These are phyloP conservation scores for Xanthorhoe spadicearia DNA, from an alignment of 2,888 invertebrate species.

Conservation along the genomic window DNA sequence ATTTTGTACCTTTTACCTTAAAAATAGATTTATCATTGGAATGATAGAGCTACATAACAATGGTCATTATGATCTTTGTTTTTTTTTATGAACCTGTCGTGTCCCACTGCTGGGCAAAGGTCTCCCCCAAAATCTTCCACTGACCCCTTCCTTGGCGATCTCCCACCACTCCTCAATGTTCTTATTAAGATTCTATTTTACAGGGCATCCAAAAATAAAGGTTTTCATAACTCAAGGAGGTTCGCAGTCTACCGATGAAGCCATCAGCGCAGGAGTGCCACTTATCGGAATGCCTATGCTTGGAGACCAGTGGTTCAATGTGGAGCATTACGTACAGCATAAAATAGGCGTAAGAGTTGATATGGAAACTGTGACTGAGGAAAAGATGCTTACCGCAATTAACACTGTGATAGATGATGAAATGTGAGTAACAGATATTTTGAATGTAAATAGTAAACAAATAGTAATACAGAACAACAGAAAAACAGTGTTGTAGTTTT, in stretches of 20 bases:
- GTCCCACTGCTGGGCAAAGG: too few species aligned
- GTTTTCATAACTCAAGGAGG: constrained; percentile 70
- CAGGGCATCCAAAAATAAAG: constrained; percentile 67
- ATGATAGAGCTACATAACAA: too few species aligned
- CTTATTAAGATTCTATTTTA: constrained; percentile 6
- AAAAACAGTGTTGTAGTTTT: too few species aligned
- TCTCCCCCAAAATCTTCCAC: too few species aligned
- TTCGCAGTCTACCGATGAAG: constrained; percentile 66
- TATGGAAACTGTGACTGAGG: constrained; percentile 51
- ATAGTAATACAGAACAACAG: too few species aligned
- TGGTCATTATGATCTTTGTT: too few species aligned
- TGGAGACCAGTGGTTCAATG: constrained; percentile 65
- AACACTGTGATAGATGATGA: constrained; percentile 26
- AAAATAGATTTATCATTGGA: too few species aligned
- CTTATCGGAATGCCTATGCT: constrained; percentile 61
- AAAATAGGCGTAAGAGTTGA: constrained; percentile 57
- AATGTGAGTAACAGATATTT: constrained; percentile 14
- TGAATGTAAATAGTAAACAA: too few species aligned
- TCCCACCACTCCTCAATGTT: not conserved
- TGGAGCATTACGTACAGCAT: constrained; percentile 47
- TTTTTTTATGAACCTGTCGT: too few species aligned
- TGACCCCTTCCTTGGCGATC: too few species aligned
- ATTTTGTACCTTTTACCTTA: too few species aligned
- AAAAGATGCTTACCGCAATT: constrained; percentile 54
- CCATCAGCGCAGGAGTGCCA: constrained; percentile 60